A percentile compares a stretch with the other conserved stretches of the same genome.
Evolutionary conservation across 2,888 invertebrate species (phyloP).

Genomic region (Brassicogethes aeneus): DNA sequence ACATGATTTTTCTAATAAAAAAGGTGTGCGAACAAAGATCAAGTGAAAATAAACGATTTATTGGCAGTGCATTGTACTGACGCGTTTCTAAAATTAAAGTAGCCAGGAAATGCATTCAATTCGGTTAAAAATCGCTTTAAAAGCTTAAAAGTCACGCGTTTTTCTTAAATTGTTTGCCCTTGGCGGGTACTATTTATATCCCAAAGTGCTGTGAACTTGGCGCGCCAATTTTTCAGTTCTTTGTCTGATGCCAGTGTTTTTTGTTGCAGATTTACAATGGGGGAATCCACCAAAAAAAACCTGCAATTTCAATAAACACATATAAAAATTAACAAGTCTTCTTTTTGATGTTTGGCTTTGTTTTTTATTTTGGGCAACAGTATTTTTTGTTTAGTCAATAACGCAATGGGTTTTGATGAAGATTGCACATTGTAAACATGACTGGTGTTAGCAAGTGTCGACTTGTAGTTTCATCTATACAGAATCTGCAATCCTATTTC

Average conservation of each 20-base stretch:
- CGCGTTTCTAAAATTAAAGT: not conserved
- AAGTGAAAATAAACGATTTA: too few relatives aligned
- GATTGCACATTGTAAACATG: slow-evolving; percentile 3
- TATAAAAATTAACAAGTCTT: slow-evolving; percentile 10
- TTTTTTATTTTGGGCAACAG: too few relatives aligned
- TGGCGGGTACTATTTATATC: slow-evolving; percentile 21
- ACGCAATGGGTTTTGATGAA: slow-evolving; percentile 20
- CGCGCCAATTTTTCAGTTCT: not conserved
- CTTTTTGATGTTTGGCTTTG: slow-evolving; percentile 12
- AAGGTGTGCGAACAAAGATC: too few relatives aligned
- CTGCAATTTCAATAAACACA: slow-evolving; percentile 11
- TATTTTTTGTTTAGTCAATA: slow-evolving; percentile 19
- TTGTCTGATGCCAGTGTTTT: slow-evolving; percentile 6
- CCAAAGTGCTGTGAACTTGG: slow-evolving; percentile 4
- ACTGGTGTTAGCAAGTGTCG: not conserved
- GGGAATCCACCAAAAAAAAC: slow-evolving; percentile 26
- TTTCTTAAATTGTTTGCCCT: slow-evolving; percentile 11
- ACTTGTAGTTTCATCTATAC: not conserved
- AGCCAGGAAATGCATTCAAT: not conserved
- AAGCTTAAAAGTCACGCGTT: slow-evolving; percentile 3
- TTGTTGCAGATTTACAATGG: slow-evolving; percentile 35
- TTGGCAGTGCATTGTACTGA: too few relatives aligned
- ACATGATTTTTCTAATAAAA: too few relatives aligned
- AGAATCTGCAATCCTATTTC: slow-evolving; percentile 8
- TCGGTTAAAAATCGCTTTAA: not conserved